Conservation (phyloP, 2,888 invertebrate genomes). For the Frankliniella fusca region DNA sequence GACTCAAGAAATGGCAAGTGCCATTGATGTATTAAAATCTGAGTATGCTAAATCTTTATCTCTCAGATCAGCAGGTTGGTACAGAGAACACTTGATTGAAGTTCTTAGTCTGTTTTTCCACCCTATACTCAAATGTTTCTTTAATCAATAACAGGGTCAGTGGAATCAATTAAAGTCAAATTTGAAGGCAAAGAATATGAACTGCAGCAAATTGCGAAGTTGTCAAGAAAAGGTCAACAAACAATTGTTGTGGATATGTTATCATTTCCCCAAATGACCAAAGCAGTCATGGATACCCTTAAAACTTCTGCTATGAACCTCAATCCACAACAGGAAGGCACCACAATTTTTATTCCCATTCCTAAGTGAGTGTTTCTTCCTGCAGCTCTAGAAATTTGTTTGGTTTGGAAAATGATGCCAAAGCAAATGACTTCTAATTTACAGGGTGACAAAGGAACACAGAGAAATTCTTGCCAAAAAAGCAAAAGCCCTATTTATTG, state of each 20-base stretch:
- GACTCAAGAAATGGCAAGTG: conserved; percentile 61
- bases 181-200: conserved; percentile 77
- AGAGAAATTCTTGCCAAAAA: conserved; percentile 82
- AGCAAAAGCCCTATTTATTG: conserved; percentile 76
- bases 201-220: conserved; percentile 82
- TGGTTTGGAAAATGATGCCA: background rate
- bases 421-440: conserved; percentile 37
- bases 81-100: background rate
- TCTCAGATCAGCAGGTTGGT: conserved; percentile 62
- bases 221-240: conserved; percentile 81
- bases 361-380: conserved; percentile 63
- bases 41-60: conserved; percentile 76
- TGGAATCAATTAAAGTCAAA: conserved; percentile 70
- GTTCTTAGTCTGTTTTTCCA: background rate
- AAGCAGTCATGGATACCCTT: conserved; percentile 70
- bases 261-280: conserved; percentile 80
- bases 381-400: background rate
- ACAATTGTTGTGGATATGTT: conserved; percentile 78
- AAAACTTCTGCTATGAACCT: conserved; percentile 80
- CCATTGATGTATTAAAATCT: conserved; percentile 68
- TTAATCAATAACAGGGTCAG: conserved; percentile 54
- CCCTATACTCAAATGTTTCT: background rate
- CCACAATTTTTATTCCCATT: conserved; percentile 79
- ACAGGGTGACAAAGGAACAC: conserved; percentile 83
- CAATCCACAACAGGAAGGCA: conserved; percentile 93